These are phyloP conservation scores for Erythrocercus mccallii DNA, from an alignment of 2,113 vertebrate genomes.

Conservation along the genomic window DNA sequence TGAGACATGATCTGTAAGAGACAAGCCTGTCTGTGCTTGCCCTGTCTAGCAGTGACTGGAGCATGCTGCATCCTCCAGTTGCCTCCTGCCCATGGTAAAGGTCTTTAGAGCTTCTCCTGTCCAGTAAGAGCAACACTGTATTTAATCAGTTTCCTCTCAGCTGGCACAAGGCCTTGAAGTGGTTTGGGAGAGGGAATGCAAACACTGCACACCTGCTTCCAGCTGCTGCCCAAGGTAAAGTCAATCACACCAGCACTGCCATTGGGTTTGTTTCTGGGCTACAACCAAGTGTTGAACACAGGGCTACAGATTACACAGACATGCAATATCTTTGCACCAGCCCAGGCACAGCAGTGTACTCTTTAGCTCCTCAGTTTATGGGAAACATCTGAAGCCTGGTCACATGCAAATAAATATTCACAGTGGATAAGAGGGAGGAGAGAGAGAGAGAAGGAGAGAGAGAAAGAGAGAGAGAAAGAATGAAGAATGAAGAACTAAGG, in stretches of 20 bases:
- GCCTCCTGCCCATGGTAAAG: neutral
- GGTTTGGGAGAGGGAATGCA: neutral
- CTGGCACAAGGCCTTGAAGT: neutral
- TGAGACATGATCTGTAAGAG: too few relatives aligned
- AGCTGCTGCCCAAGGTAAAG: neutral
- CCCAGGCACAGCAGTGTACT: neutral
- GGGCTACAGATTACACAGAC: neutral
- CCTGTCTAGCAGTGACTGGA: neutral
- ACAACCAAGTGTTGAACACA: neutral
- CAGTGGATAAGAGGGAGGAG: neutral
- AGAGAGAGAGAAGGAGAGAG: neutral
- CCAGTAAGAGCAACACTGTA: fast-evolving
- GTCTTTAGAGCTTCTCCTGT: neutral
- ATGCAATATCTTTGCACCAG: neutral
- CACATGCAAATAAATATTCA: neutral
- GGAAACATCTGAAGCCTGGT: neutral
- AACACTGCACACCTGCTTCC: neutral
- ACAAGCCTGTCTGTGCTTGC: neutral
- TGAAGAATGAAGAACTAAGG: neutral
- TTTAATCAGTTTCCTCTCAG: neutral
- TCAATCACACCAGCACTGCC: fast-evolving
- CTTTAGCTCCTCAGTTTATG: neutral
- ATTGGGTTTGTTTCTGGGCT: neutral
- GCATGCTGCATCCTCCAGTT: neutral
- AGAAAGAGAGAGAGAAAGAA: neutral